Evolutionary conservation across 2,888 invertebrate species (phyloP).

Genomic region (Omphaloscelis lunosa): DNA sequence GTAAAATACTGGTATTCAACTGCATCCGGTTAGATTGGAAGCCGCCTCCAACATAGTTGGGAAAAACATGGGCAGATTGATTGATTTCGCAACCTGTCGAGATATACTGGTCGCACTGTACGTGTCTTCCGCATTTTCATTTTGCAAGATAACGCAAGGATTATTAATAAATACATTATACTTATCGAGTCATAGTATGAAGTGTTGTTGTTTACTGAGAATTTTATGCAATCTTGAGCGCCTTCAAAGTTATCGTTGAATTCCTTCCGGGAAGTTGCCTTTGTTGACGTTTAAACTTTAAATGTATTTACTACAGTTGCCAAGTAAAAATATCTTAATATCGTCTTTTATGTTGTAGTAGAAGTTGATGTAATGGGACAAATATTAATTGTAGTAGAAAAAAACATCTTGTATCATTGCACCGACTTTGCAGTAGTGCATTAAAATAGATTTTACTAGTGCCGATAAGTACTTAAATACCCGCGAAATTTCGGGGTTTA

Average conservation of each 20-base stretch:
- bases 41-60: no score
- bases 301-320: background rate
- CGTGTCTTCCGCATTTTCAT: slow-evolving; percentile 39
- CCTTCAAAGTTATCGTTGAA: slow-evolving; percentile 2
- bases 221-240: slow-evolving; percentile 1
- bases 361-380: background rate
- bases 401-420: background rate
- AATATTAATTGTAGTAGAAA: background rate
- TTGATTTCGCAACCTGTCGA: background rate
- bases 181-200: background rate
- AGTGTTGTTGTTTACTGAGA: slow-evolving; percentile 13
- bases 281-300: slow-evolving; percentile 6
- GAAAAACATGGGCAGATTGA: no score
- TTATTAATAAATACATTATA: slow-evolving; percentile 34
- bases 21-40: no score
- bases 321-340: background rate
- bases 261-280: background rate
- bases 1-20: no score
- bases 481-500: no score
- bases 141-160: slow-evolving; percentile 15
- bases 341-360: background rate
- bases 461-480: no score
- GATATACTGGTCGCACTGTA: slow-evolving; percentile 19
- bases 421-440: background rate
- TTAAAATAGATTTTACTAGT: background rate